Evolutionary conservation across 2,888 invertebrate species (phyloP).

Genomic region (Ellobium chinense): DNA sequence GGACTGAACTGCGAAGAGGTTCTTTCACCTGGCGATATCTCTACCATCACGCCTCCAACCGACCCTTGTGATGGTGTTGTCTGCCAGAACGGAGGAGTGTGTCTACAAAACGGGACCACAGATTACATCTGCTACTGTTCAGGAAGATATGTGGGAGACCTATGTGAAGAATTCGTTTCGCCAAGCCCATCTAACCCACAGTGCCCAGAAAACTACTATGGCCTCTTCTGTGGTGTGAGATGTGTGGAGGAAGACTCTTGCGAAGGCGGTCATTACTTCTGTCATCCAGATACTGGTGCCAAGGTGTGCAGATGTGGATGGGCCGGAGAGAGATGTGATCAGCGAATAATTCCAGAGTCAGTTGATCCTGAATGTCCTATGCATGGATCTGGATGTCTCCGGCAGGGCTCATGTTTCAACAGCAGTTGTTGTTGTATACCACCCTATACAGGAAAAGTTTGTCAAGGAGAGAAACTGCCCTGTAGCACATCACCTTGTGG

Average conservation of each 20-base stretch:
- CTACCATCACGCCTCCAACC: constrained; percentile 15
- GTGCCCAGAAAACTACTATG: constrained; percentile 47
- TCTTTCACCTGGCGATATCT: constrained; percentile 3
- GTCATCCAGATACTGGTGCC: constrained; percentile 42
- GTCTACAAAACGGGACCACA: constrained; percentile 41
- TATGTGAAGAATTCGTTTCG: constrained; percentile 51
- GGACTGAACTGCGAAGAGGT: constrained; percentile 60
- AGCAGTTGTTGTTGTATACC: constrained; percentile 54
- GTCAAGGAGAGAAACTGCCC: constrained; percentile 48
- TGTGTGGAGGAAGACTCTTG: constrained; percentile 50
- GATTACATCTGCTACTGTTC: constrained; percentile 57
- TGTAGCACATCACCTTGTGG: constrained; percentile 55
- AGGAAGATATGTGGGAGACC: constrained; percentile 53
- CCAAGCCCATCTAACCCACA: constrained; percentile 4
- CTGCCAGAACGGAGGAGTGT: constrained; percentile 54
- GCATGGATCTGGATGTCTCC: constrained; percentile 39
- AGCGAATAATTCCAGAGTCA: constrained; percentile 20
- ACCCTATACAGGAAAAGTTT: constrained; percentile 52
- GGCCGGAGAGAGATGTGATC: constrained; percentile 44
- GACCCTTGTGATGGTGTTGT: constrained; percentile 35
- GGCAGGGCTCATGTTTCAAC: constrained; percentile 52
- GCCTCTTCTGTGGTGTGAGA: constrained; percentile 41
- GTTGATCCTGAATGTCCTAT: constrained; percentile 53
- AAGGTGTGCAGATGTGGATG: constrained; percentile 50
- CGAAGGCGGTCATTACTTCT: constrained; percentile 51